Evolutionary conservation across 1,140 invertebrate species (phyloP).

Genomic region (Planococcus citri): DNA sequence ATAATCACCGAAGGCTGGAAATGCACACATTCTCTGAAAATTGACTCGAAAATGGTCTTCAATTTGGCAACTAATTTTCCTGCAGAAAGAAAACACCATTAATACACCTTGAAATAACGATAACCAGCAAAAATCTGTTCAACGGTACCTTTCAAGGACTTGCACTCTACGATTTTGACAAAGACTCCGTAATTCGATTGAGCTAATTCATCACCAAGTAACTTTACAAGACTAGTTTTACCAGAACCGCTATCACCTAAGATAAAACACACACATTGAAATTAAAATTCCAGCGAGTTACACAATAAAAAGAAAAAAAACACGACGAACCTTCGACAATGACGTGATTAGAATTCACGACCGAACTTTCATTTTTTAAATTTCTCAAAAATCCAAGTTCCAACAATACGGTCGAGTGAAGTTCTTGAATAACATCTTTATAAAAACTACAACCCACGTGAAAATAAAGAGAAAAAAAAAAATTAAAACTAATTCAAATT

Average conservation of each 20-base stretch:
- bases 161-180: not conserved
- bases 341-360: not conserved
- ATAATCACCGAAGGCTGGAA: not conserved
- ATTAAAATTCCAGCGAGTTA: not conserved
- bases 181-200: not conserved
- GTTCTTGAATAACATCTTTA: not conserved
- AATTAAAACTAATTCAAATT: not conserved
- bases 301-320: not conserved
- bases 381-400: not conserved
- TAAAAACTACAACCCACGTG: too few species aligned
- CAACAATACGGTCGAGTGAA: not conserved
- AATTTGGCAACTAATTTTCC: not conserved
- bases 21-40: not conserved
- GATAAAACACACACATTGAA: not conserved
- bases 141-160: not conserved
- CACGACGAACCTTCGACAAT: not conserved
- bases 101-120: not conserved
- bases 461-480: constrained; percentile 9
- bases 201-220: not conserved
- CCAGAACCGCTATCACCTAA: not conserved
- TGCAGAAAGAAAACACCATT: not conserved
- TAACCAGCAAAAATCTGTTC: not conserved
- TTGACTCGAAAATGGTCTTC: not conserved
- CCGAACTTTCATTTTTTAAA: not conserved
- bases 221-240: not conserved